Conservation (phyloP, 2,113 vertebrate genomes). For the Cochlearius cochlearius region DNA sequence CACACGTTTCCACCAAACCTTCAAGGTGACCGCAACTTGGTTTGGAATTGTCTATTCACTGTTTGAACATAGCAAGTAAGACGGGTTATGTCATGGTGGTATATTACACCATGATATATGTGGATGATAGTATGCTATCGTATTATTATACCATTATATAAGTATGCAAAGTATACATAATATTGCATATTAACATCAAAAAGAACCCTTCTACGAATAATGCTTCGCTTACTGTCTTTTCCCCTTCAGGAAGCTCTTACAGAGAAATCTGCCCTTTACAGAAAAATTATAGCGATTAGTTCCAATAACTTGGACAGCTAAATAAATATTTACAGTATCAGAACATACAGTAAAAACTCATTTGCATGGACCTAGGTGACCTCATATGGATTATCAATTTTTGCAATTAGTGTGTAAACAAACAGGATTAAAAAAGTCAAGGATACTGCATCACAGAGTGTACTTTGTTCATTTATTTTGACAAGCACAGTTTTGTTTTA, state of each 20-base stretch:
- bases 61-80: not conserved
- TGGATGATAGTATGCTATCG: not conserved
- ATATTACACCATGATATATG: not conserved
- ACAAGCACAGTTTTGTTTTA: constrained; percentile 7
- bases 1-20: not conserved
- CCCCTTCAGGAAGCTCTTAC: not conserved
- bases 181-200: not conserved
- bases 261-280: not conserved
- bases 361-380: constrained; percentile 20
- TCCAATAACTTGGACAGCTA: constrained; percentile 4
- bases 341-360: constrained; percentile 36
- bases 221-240: not conserved
- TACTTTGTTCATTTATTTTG: constrained; percentile 16
- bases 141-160: not conserved
- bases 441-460: constrained; percentile 5
- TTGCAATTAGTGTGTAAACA: constrained; percentile 34
- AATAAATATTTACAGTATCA: constrained; percentile 56
- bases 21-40: not conserved
- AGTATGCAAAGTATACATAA: no score
- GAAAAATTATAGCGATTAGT: not conserved
- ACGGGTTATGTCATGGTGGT: not conserved
- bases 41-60: not conserved
- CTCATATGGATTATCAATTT: constrained; percentile 54
- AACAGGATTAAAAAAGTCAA: constrained; percentile 51
- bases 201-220: not conserved